Evolutionary conservation across 2,888 invertebrate genomes (phyloP).

Genomic region (Lepidochitona cinerea): DNA sequence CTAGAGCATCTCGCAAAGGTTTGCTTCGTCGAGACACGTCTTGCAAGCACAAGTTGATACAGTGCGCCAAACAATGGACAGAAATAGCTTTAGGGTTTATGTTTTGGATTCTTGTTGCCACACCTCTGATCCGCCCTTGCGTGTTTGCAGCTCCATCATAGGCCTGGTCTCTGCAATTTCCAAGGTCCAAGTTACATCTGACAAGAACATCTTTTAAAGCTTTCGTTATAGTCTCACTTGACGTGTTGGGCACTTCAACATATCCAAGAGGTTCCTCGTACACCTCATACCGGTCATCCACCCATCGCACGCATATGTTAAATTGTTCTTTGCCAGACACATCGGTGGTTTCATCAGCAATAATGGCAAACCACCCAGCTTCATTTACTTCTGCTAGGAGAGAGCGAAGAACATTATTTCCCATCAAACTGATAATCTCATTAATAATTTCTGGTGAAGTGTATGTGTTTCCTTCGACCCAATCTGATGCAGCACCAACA

Average conservation of each 20-base stretch:
- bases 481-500: neutral
- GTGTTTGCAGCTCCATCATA: constrained; percentile 24
- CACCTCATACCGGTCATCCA: constrained; percentile 4
- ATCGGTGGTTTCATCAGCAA: neutral
- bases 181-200: constrained; percentile 12
- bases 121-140: constrained; percentile 17
- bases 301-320: constrained; percentile 12
- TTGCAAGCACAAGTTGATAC: constrained; percentile 22
- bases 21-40: constrained; percentile 17
- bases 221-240: neutral
- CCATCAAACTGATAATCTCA: neutral
- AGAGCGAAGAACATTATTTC: neutral
- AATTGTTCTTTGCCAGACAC: constrained; percentile 12
- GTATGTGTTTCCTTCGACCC: neutral
- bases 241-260: neutral
- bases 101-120: constrained; percentile 21
- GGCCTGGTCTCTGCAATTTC: constrained; percentile 26
- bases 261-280: constrained; percentile 15
- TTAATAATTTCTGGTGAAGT: neutral
- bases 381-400: neutral
- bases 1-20: constrained; percentile 25
- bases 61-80: constrained; percentile 27
- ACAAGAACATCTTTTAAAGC: neutral
- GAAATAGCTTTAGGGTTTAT: constrained; percentile 12
- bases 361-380: neutral